Evolutionary conservation across 2,888 invertebrate genomes (phyloP).

Genomic region (Caenorhabditis imperialis): DNA sequence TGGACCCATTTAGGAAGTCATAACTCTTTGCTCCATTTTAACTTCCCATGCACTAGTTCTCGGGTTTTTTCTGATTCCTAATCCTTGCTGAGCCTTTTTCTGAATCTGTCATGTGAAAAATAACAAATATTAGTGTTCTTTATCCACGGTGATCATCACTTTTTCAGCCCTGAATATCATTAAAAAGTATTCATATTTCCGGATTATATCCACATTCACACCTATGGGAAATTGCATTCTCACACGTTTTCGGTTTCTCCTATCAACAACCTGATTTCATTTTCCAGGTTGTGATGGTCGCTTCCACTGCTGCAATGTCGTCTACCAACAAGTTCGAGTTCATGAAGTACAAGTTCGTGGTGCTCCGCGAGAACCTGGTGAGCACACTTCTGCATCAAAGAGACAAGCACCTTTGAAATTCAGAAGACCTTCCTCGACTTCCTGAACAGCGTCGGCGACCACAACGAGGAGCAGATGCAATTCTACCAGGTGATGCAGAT

Average conservation of each 20-base stretch:
- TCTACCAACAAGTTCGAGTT: constrained; percentile 15
- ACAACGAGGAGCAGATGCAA: constrained; percentile 16
- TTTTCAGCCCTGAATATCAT: constrained; percentile 8
- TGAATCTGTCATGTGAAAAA: not conserved
- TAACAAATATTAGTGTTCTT: too few species aligned
- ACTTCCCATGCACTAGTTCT: too few species aligned
- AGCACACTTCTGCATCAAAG: too few species aligned
- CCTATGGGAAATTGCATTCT: constrained; percentile 5
- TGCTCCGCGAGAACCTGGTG: constrained; percentile 37
- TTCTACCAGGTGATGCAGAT: constrained; percentile 31
- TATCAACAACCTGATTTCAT: constrained; percentile 2
- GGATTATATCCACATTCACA: constrained; percentile 21
- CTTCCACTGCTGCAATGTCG: not conserved
- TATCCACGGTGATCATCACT: too few species aligned
- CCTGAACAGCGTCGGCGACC: constrained; percentile 2
- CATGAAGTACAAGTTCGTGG: constrained; percentile 18
- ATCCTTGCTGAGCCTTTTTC: not conserved
- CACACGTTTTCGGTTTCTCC: not conserved
- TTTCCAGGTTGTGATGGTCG: not conserved
- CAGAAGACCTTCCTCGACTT: constrained; percentile 20
- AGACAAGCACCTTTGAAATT: too few species aligned
- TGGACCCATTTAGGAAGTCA: too few species aligned
- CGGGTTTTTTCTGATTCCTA: too few species aligned
- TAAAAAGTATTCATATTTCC: constrained; percentile 32
- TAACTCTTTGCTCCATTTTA: too few species aligned